A percentile compares a stretch with the other conserved stretches of the same genome.
Evolutionary conservation across 2,888 invertebrate species (phyloP).

Genomic region (Chymomyza amoena): DNA sequence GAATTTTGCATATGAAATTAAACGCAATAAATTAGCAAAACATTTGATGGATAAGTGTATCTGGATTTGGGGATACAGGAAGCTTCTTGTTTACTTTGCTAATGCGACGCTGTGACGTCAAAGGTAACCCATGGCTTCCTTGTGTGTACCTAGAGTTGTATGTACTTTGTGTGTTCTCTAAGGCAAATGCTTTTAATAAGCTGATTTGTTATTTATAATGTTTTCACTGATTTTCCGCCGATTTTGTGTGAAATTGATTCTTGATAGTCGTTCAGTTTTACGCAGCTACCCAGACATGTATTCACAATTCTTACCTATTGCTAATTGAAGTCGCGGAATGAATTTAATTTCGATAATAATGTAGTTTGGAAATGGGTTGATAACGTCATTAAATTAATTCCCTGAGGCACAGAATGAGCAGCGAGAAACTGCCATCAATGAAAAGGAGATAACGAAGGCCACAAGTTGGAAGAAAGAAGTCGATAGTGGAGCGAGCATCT

Average conservation of each 20-base stretch:
- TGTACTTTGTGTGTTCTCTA: constrained; percentile 9
- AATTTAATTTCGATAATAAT: no score
- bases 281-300: no score
- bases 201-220: constrained; percentile 75
- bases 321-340: background rate
- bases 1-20: constrained; percentile 72
- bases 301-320: background rate
- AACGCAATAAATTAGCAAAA: constrained; percentile 67
- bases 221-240: constrained; percentile 32
- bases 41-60: background rate
- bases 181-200: constrained; percentile 68
- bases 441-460: background rate
- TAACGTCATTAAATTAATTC: no score
- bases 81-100: constrained; percentile 50
- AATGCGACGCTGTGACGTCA: constrained; percentile 50
- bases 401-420: no score
- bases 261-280: no score
- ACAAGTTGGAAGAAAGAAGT: no score
- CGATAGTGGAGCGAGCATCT: no score
- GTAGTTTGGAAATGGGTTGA: no score
- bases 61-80: constrained; percentile 10
- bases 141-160: background rate
- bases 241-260: background rate
- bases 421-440: no score
- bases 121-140: constrained; percentile 20